Evolutionary conservation across 2,797 vertebrate species (phyloP).

Genomic region (Bothrops alternatus): DNA sequence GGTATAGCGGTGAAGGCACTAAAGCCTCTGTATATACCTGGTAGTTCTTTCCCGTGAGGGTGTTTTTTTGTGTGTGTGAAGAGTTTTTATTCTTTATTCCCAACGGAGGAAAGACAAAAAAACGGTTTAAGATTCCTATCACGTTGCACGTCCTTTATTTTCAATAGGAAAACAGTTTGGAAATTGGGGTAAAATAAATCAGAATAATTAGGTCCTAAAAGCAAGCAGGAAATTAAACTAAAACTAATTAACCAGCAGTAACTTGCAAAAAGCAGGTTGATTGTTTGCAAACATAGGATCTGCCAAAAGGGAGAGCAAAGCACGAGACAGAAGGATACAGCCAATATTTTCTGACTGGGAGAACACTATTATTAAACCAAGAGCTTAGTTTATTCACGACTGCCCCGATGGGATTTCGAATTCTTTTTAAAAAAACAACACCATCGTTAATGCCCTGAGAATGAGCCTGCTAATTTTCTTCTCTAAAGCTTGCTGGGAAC

Average conservation of each 20-base stretch:
- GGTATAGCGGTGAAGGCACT: background rate
- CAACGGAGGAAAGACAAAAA: background rate
- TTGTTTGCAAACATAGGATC: too few species aligned
- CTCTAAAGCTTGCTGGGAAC: too few species aligned
- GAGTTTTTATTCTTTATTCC: too few species aligned
- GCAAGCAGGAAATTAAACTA: too few species aligned
- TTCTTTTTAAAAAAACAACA: too few species aligned
- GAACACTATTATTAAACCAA: background rate
- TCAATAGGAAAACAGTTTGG: background rate
- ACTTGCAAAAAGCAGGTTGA: background rate
- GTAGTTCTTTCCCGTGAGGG: background rate
- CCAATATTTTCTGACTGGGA: background rate
- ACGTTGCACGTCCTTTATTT: too few species aligned
- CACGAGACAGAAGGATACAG: background rate
- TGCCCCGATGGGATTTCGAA: background rate
- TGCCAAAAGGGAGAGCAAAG: too few species aligned
- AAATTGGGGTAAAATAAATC: too few species aligned
- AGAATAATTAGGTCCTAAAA: too few species aligned
- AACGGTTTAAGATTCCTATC: too few species aligned
- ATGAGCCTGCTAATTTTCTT: background rate
- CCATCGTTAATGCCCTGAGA: background rate
- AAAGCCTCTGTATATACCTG: background rate
- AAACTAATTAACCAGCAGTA: background rate
- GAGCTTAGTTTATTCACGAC: too few species aligned
- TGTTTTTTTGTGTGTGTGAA: background rate